These are phyloP conservation scores for Triplophysa dalaica DNA, from an alignment of 2,113 vertebrate genomes.

Conservation along the genomic window DNA sequence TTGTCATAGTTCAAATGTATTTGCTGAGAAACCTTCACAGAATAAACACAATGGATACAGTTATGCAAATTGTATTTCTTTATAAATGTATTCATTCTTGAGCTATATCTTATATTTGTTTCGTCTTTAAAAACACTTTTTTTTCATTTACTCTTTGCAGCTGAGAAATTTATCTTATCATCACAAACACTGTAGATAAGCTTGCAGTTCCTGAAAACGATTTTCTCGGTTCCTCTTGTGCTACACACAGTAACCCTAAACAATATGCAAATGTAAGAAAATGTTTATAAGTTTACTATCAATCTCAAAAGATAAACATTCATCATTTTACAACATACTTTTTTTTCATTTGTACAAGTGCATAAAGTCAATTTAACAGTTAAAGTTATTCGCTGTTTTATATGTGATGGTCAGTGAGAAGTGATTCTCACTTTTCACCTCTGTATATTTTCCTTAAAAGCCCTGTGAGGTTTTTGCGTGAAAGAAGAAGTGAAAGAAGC, in stretches of 20 bases:
- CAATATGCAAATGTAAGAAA: too few species aligned
- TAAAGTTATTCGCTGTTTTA: too few species aligned
- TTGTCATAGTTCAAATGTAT: background rate
- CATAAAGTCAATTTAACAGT: too few species aligned
- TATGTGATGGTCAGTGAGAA: too few species aligned
- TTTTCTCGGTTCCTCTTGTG: background rate
- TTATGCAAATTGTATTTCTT: background rate
- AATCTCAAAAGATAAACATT: too few species aligned
- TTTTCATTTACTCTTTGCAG: background rate
- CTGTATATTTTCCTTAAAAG: background rate
- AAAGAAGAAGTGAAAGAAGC: conserved; percentile 16
- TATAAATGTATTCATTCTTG: background rate
- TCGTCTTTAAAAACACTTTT: background rate
- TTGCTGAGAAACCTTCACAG: conserved; percentile 12
- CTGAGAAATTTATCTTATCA: background rate
- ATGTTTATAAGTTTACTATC: too few species aligned
- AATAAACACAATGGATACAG: background rate
- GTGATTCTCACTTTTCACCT: too few species aligned
- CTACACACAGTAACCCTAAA: background rate
- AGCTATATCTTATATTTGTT: too few species aligned
- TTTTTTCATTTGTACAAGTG: too few species aligned
- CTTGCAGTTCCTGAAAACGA: background rate
- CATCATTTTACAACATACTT: too few species aligned
- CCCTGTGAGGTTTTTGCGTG: too few species aligned
- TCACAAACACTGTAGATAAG: background rate